A percentile compares a stretch with the other conserved stretches of the same genome.
phyloP scores from a whole-genome alignment of 2,888 invertebrate species.

The Rambutsinella grinnellia region DNA sequence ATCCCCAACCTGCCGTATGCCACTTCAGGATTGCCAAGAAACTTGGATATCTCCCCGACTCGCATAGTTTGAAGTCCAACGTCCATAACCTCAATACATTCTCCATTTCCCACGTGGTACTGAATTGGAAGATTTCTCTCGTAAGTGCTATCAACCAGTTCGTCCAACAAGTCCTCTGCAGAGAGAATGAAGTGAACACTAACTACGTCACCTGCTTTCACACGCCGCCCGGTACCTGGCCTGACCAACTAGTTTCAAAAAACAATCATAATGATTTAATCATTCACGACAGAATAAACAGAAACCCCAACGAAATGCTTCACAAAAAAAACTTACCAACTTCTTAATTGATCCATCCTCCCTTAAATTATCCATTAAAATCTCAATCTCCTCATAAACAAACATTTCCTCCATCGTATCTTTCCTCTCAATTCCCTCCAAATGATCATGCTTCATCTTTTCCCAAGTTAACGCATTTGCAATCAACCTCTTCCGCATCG shows the following conservation, averaged over 20 bases:
- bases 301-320: neutral
- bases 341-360: neutral
- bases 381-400: too few species aligned
- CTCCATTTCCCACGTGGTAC: slow-evolving; percentile 28
- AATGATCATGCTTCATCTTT: neutral
- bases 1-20: slow-evolving; percentile 30
- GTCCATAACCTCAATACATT: slow-evolving; percentile 39
- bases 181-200: slow-evolving; percentile 17
- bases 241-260: slow-evolving; percentile 18
- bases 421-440: slow-evolving; percentile 30
- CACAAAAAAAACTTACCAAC: neutral
- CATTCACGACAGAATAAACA: neutral
- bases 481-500: too few species aligned
- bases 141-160: slow-evolving; percentile 26
- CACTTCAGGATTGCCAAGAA: slow-evolving; percentile 20
- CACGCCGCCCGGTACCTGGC: slow-evolving; percentile 23
- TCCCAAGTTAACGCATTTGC: too few species aligned
- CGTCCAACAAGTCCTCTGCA: slow-evolving; percentile 24
- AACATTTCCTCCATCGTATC: neutral
- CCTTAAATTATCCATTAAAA: neutral
- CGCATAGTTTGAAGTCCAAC: slow-evolving; percentile 26
- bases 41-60: slow-evolving; percentile 29
- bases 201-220: slow-evolving; percentile 14
- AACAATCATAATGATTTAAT: neutral
- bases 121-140: neutral